These are phyloP conservation scores for Nothobranchius furzeri DNA, from an alignment of 2,113 vertebrate genomes.

Conservation along the genomic window DNA sequence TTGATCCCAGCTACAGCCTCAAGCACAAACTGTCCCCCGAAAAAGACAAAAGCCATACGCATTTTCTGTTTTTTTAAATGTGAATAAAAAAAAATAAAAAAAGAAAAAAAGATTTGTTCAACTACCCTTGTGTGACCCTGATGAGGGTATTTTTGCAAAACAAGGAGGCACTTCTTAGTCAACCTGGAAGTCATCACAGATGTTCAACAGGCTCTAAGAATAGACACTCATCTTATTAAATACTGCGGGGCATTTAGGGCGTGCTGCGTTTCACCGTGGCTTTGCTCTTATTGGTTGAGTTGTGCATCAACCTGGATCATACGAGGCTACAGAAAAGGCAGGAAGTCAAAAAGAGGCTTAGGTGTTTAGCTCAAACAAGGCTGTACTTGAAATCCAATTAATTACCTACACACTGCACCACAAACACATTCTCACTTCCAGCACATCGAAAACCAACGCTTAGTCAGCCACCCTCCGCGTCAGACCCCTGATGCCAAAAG, in stretches of 20 bases:
- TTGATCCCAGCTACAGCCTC: conserved; percentile 8
- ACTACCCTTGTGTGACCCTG: conserved; percentile 11
- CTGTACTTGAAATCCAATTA: background rate
- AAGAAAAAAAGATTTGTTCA: conserved; percentile 17
- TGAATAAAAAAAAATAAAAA: conserved; percentile 6
- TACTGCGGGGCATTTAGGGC: conserved; percentile 21
- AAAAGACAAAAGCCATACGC: conserved; percentile 30
- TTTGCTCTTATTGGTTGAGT: conserved; percentile 36
- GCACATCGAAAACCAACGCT: too few relatives aligned
- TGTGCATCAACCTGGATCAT: conserved; percentile 26
- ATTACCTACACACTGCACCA: conserved; percentile 3
- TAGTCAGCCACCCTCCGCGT: too few relatives aligned
- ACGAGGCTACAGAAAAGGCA: conserved; percentile 21
- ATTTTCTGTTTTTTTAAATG: conserved; percentile 31
- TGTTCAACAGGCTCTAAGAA: conserved; percentile 30
- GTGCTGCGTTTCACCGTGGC: conserved; percentile 19
- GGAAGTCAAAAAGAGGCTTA: conserved; percentile 38
- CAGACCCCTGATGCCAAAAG: too few relatives aligned
- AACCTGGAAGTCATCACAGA: conserved; percentile 9
- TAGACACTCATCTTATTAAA: conserved; percentile 43
- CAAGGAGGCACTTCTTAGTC: background rate
- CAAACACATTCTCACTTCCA: background rate
- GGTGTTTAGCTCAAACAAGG: conserved; percentile 17
- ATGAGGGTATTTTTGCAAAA: background rate
- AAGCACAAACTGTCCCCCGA: conserved; percentile 29